phyloP scores from a whole-genome alignment of 2,888 invertebrate species.

The Athalia cordata region DNA sequence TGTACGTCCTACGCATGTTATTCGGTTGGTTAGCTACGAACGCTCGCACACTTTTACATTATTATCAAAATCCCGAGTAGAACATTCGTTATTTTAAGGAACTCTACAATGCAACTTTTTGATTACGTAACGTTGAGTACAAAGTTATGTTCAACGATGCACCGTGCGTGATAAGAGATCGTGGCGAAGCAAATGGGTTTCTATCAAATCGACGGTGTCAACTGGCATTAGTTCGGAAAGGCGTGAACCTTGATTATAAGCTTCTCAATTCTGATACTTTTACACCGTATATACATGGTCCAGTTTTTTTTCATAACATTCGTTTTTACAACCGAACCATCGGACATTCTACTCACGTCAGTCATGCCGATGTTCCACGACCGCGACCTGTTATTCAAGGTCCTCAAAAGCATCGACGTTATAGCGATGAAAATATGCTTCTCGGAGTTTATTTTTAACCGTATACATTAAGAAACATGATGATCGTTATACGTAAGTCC shows the following conservation, averaged over 20 bases:
- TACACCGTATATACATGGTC: not conserved
- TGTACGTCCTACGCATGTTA: not conserved
- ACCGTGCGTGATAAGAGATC: constrained; percentile 4
- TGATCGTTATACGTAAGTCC: no score
- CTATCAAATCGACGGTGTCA: constrained; percentile 34
- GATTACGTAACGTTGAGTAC: constrained; percentile 31
- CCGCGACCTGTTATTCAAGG: no score
- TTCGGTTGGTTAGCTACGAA: no score
- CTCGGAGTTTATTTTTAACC: no score
- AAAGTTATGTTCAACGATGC: constrained; percentile 35
- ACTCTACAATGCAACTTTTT: not conserved
- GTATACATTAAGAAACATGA: no score
- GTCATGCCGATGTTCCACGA: not conserved
- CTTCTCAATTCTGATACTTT: not conserved
- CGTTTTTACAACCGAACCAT: not conserved
- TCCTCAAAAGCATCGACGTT: no score
- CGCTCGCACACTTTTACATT: no score
- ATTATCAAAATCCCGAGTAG: no score
- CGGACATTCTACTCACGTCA: not conserved
- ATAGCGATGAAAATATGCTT: no score
- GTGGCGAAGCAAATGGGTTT: constrained; percentile 5
- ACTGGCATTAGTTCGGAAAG: constrained; percentile 14
- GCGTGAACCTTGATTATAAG: constrained; percentile 36
- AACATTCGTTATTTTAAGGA: not conserved
- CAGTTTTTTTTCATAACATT: not conserved